Percentiles rank a stretch among this genome's conserved stretches.
Evolutionary conservation across 2,888 invertebrate genomes (phyloP).

Genomic region (Cataglyphis cursor): DNA sequence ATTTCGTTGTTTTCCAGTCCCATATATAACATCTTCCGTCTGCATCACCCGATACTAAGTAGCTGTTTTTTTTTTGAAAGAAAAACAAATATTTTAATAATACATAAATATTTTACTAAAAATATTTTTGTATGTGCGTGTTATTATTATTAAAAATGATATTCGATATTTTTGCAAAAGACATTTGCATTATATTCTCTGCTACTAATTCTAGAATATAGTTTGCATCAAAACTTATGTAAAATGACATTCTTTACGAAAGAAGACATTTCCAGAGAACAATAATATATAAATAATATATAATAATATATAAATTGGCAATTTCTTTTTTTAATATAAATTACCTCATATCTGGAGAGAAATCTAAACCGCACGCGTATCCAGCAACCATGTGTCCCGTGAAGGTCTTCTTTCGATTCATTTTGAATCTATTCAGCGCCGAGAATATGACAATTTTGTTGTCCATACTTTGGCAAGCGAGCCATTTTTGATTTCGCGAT

Average conservation of each 20-base stretch:
- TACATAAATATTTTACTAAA: neutral
- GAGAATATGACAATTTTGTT: constrained; percentile 99
- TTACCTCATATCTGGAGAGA: constrained; percentile 99
- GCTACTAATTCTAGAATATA: too few species aligned
- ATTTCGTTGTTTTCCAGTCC: constrained; percentile 99
- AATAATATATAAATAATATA: too few species aligned
- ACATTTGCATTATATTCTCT: too few species aligned
- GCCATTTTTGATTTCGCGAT: constrained; percentile 99
- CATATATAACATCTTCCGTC: constrained; percentile 99
- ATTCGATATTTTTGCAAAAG: too few species aligned
- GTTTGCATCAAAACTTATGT: too few species aligned
- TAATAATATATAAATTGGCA: too few species aligned
- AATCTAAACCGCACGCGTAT: constrained; percentile 98
- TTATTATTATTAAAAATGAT: too few species aligned
- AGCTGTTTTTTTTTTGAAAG: constrained; percentile 88
- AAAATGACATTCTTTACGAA: too few species aligned
- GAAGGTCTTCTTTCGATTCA: constrained; percentile 99
- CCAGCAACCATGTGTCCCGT: constrained; percentile 99
- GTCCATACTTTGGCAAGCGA: constrained; percentile 99
- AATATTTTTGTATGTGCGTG: too few species aligned
- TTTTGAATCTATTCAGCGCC: constrained; percentile 98
- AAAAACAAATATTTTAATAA: neutral
- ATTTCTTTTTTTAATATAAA: neutral
- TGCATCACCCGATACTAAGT: constrained; percentile 98
- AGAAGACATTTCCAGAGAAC: too few species aligned